Base-by-base conservation (phyloP, 2,888 invertebrate species). In the Lithophane ornitopus region DNA sequence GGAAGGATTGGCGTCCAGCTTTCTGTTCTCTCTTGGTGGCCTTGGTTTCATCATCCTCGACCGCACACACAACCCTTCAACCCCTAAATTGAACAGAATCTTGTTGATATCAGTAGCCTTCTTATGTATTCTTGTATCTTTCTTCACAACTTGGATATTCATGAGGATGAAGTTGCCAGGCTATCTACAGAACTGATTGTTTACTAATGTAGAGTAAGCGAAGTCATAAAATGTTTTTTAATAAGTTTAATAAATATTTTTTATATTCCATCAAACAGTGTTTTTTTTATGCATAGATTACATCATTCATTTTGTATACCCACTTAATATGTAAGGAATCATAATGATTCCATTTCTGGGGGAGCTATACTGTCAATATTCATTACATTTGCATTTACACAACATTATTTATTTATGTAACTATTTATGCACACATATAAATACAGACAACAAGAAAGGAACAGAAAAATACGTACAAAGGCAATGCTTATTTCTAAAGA, bases 101-200 rank as follows among this genome's bases (percentile, higher is more conserved):
- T 96, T 99, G 65, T 97, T 99, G 34, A 98, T 98, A 78, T 98
- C 98, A 78, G 98, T 99, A 82, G 99, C 99, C 61, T 99, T 99
- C 91, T 97, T 99, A 62, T 98, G 98, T 91, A 98, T 99, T 80
- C 95, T 99, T 49, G 98, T 99, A 9, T 99, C 99, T 7, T 99
- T 99, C 95, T 98, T 99, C 89, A 99, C 99, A 62, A 99, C 99
- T 82, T 99, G 99, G 98, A 98, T 99, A 81, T 99, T 99, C 93
- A 99, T 99, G 99, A 97, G 98, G 89, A 99, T 99, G 99, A 99
- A 99, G 96, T 94, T 99, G 87, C 99, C 99, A 91, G 98, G 98
- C 63, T 98, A 98, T 92, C 94, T 98, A 87, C 98, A 98, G 88
- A 97, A 97, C 86, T 97, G 96, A 95, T 81, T 86, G 65, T 80